phyloP scores from a whole-genome alignment of 2,113 vertebrate species.

The Trematomus loennbergii region DNA sequence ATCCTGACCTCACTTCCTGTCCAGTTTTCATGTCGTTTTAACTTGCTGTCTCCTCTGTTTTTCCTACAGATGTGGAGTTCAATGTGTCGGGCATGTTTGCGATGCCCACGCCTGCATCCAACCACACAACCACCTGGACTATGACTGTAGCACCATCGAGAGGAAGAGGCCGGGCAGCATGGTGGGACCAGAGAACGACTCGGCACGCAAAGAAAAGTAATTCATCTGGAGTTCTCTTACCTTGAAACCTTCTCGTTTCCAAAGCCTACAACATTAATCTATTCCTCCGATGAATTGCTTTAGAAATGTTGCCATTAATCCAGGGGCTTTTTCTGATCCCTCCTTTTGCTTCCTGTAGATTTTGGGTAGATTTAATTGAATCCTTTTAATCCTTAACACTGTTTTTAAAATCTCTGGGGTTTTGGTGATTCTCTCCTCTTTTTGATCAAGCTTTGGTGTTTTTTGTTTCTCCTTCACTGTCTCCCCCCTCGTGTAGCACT shows the following conservation, averaged over 20 bases:
- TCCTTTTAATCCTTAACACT: conserved; percentile 14
- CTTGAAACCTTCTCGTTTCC: neutral
- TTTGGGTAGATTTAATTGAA: conserved; percentile 5
- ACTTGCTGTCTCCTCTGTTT: neutral
- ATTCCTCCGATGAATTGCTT: conserved; percentile 15
- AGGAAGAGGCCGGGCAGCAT: conserved; percentile 94
- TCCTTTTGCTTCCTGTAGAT: conserved; percentile 16
- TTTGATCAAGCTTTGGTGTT: conserved; percentile 68
- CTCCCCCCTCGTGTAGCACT: conserved; percentile 87
- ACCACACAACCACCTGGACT: conserved; percentile 90
- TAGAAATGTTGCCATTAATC: conserved; percentile 28
- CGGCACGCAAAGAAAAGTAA: conserved; percentile 93
- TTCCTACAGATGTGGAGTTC: conserved; percentile 92
- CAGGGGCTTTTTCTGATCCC: conserved; percentile 11
- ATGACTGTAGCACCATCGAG: conserved; percentile 89
- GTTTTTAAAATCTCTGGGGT: conserved; percentile 20
- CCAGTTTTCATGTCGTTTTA: neutral
- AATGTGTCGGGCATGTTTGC: conserved; percentile 96
- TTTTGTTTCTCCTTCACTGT: conserved; percentile 57
- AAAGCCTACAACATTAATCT: neutral
- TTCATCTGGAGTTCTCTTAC: neutral
- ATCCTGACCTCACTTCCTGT: neutral
- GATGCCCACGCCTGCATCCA: conserved; percentile 87
- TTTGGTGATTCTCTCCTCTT: conserved; percentile 46
- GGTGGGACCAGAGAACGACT: conserved; percentile 91